Evolutionary conservation across 2,113 vertebrate species (phyloP).

Genomic region (Myiopsitta monachus): DNA sequence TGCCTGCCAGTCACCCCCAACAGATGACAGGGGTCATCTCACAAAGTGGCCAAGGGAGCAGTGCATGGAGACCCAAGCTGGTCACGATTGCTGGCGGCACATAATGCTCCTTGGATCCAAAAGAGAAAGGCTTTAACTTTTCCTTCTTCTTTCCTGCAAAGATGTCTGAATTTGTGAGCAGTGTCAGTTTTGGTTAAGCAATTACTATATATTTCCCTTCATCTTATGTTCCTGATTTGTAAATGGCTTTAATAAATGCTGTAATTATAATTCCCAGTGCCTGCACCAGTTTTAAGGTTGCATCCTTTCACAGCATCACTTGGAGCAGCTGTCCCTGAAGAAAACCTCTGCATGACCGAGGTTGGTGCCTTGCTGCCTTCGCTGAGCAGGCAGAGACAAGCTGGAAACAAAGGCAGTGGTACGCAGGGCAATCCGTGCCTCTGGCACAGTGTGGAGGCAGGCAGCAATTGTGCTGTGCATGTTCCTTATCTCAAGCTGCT

Average conservation of each 20-base stretch:
- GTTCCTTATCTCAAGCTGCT: background rate
- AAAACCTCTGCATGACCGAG: background rate
- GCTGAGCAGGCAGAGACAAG: background rate
- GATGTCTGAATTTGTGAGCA: background rate
- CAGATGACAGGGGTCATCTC: slow-evolving; percentile 6
- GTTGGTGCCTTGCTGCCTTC: slow-evolving; percentile 5
- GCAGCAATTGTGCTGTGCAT: background rate
- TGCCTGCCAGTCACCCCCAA: background rate
- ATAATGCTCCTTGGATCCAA: background rate
- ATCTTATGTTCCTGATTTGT: background rate
- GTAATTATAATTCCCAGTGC: background rate
- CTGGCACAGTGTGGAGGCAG: background rate
- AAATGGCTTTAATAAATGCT: background rate
- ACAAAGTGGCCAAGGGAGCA: background rate
- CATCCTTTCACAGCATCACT: background rate
- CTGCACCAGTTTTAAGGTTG: background rate
- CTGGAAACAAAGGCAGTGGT: slow-evolving; percentile 21
- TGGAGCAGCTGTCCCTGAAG: background rate
- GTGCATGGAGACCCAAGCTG: background rate
- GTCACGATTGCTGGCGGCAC: accelerated
- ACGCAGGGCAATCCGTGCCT: background rate
- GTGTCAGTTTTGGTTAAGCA: background rate
- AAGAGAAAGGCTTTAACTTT: background rate
- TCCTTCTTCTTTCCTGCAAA: background rate
- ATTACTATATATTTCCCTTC: background rate